Evolutionary conservation across 2,113 vertebrate genomes (phyloP).

Genomic region (Hemiscyllium ocellatum): DNA sequence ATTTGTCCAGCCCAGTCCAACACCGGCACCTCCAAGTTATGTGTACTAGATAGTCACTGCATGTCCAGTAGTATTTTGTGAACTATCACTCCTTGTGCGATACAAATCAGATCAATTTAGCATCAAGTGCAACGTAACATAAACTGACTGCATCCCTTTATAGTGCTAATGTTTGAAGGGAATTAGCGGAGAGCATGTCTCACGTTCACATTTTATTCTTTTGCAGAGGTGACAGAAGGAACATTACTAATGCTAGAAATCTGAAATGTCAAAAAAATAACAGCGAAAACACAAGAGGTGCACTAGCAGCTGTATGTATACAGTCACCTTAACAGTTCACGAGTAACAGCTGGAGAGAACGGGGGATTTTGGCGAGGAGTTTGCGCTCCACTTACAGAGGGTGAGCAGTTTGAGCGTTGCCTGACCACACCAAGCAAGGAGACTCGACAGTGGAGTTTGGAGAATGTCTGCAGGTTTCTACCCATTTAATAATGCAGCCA

Average conservation of each 20-base stretch:
- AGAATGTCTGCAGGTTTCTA: neutral
- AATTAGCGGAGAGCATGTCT: neutral
- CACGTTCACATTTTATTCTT: neutral
- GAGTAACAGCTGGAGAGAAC: no score
- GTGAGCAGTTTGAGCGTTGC: neutral
- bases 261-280: neutral
- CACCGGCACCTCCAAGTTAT: no score
- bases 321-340: neutral
- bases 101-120: neutral
- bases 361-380: neutral
- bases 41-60: neutral
- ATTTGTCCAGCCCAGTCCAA: no score
- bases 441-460: neutral
- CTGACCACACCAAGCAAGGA: neutral
- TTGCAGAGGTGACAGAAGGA: neutral
- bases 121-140: neutral
- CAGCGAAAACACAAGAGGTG: neutral
- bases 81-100: neutral
- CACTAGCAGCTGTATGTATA: neutral
- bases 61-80: neutral
- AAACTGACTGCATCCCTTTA: neutral
- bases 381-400: neutral
- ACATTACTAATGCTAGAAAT: neutral
- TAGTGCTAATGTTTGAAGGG: no score
- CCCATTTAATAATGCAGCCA: neutral